Base-by-base conservation (phyloP, 2,888 invertebrate species). In the Ichneumoninae sp. region DNA sequence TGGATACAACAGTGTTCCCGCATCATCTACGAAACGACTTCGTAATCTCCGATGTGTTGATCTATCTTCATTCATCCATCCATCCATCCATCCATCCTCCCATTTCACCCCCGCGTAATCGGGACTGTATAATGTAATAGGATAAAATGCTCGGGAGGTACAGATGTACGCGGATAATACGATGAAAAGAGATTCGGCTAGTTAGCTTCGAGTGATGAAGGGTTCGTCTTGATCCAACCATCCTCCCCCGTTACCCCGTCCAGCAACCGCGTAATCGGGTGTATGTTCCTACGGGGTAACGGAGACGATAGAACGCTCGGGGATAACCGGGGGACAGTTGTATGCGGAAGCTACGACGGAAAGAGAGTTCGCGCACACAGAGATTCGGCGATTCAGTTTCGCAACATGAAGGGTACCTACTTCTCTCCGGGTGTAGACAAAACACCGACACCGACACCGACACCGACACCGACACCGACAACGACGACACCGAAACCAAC, bases 211-310 rank as follows among this genome's bases (percentile, higher is more conserved):
- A 2, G 44, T 13, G 40, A 40, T 40, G 0, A 40, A 40, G 40
- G 40, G 40, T 40, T 40, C 40, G 40, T 40, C 40, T 65, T 65
- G 10, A 50, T 30, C 47, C 10, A 60, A 33, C 69, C 19, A 69
- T 69, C 30, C 50, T 69, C 16, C 6, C 33, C 36, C 26, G 44
- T 26, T 26, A 4, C 1, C 13, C 4, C 13, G 44, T 36, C 19
- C 40, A 40, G 50, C 69, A 66, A 71, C 66, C 40, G 57, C 65
- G 82, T 40, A 70, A 57, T 69, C 60, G 66, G 65, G 54, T 44
- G 71, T 57, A 57, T 57, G 26, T 57, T 57, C 26, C 57, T 22
- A 4, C 57, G 57, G 26, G 26, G 26, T 26, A 57, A 57, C 57
- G 22, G 54, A 54, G 54, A 22, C 54, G 54, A 10, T 22, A 22